These are phyloP conservation scores for Climacteris rufus DNA, from an alignment of 2,113 vertebrate species.

Conservation along the genomic window DNA sequence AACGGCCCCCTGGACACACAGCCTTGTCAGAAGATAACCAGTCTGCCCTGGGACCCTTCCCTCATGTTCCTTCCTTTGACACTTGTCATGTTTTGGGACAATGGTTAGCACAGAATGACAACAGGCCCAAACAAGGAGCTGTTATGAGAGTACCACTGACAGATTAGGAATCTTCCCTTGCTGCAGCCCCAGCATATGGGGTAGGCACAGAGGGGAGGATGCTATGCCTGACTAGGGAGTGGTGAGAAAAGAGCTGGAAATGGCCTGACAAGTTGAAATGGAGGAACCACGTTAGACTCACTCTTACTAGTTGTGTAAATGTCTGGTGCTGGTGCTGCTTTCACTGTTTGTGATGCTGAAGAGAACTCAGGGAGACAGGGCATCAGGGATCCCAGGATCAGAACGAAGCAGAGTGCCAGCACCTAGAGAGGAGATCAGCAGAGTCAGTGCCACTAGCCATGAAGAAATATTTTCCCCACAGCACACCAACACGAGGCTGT, in stretches of 20 bases:
- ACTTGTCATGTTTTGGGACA: background rate
- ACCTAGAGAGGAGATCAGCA: constrained; percentile 75
- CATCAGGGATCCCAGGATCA: constrained; percentile 93
- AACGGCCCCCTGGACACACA: background rate
- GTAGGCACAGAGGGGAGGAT: background rate
- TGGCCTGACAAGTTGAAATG: background rate
- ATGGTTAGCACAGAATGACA: background rate
- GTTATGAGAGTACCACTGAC: background rate
- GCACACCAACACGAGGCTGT: background rate
- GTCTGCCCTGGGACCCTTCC: background rate
- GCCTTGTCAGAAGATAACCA: background rate
- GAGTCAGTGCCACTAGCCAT: background rate
- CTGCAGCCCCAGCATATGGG: background rate
- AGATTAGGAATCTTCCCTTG: background rate
- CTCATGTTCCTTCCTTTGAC: background rate
- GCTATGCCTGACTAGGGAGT: background rate
- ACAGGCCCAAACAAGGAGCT: background rate
- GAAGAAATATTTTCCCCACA: background rate
- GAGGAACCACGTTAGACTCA: constrained; percentile 66
- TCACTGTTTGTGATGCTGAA: constrained; percentile 81
- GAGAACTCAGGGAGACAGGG: constrained; percentile 92
- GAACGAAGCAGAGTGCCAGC: constrained; percentile 91
- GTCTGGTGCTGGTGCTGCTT: constrained; percentile 79
- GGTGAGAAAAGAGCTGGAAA: background rate
- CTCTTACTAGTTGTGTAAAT: constrained; percentile 91